These are phyloP conservation scores for Saccostrea echinata DNA, from an alignment of 1,140 invertebrate genomes.

Conservation along the genomic window DNA sequence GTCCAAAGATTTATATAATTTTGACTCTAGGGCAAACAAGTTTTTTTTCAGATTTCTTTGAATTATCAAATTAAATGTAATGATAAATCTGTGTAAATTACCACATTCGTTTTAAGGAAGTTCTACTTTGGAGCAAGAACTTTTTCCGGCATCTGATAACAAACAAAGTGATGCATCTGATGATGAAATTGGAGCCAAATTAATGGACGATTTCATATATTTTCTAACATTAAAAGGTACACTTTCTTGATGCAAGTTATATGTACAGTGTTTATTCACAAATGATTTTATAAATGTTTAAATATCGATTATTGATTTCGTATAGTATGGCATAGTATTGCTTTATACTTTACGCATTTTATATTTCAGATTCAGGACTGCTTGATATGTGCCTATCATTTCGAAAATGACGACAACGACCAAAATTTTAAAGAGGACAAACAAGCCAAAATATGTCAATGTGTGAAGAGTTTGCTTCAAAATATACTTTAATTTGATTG, in stretches of 20 bases:
- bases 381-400: conserved; percentile 6
- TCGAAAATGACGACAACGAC: conserved; percentile 9
- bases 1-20: too few species aligned
- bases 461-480: too few species aligned
- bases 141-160: background rate
- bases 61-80: too few species aligned
- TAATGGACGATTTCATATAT: conserved; percentile 13
- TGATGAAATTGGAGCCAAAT: background rate
- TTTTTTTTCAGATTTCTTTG: too few species aligned
- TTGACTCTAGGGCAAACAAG: too few species aligned
- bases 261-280: background rate
- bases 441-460: too few species aligned
- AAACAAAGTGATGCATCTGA: background rate
- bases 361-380: background rate
- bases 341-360: background rate
- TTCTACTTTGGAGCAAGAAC: background rate
- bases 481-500: too few species aligned
- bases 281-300: background rate
- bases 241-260: background rate
- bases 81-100: background rate
- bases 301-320: too few species aligned
- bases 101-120: background rate
- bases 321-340: background rate
- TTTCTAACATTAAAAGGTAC: conserved; percentile 8
- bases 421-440: too few species aligned